Evolutionary conservation across 2,797 vertebrate genomes (phyloP).

Genomic region (Leucoraja ocellata): DNA sequence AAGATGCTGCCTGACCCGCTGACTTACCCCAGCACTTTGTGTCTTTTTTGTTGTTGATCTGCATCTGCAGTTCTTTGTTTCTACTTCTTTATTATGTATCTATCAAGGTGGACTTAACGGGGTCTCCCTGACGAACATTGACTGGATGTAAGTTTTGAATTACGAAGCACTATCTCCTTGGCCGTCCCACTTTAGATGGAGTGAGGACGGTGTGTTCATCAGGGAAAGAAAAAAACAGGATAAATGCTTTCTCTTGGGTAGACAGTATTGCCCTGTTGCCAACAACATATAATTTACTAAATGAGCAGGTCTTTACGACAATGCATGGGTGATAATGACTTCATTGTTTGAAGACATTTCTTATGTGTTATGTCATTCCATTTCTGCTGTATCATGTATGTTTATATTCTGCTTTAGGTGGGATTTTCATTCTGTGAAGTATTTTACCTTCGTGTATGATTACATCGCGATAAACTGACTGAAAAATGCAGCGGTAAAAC

Average conservation of each 20-base stretch:
- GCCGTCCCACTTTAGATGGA: too few relatives aligned
- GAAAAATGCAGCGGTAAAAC: too few relatives aligned
- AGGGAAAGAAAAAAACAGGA: background rate
- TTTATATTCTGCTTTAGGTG: background rate
- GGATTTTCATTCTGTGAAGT: background rate
- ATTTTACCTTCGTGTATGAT: background rate
- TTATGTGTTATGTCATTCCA: background rate
- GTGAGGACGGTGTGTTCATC: too few relatives aligned
- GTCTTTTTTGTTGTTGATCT: too few relatives aligned
- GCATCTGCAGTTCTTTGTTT: too few relatives aligned
- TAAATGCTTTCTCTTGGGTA: background rate
- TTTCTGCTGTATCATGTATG: background rate
- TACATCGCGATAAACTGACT: background rate
- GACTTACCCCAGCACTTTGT: too few relatives aligned
- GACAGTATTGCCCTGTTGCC: background rate
- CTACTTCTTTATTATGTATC: too few relatives aligned
- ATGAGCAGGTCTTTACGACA: background rate
- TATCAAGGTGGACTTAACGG: too few relatives aligned
- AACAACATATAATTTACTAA: background rate
- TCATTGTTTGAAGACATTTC: background rate
- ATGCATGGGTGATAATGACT: background rate
- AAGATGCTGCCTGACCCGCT: too few relatives aligned
- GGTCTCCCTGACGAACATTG: too few relatives aligned
- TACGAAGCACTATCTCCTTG: too few relatives aligned
- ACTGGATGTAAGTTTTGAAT: too few relatives aligned